Evolutionary conservation across 2,797 vertebrate species (phyloP).

Genomic region (Leucoraja ocellata): DNA sequence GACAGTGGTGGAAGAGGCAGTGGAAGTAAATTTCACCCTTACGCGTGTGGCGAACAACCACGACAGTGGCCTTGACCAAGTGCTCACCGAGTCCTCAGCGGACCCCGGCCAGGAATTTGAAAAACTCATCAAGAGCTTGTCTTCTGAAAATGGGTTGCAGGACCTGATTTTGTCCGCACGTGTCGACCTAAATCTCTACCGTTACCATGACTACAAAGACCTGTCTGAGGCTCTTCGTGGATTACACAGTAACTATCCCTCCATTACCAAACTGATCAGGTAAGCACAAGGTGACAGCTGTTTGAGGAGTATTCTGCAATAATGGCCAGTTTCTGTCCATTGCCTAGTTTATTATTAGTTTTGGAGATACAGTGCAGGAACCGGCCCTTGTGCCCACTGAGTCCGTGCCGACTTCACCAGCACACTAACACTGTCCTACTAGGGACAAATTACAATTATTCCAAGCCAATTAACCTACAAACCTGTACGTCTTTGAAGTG

Average conservation of each 20-base stretch:
- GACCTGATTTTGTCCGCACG: conserved; percentile 64
- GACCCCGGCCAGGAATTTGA: conserved; percentile 69
- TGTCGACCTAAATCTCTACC: conserved; percentile 67
- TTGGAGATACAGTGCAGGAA: no score
- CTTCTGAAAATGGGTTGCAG: conserved; percentile 76
- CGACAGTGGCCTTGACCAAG: conserved; percentile 51
- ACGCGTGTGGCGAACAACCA: conserved; percentile 51
- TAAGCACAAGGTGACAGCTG: conserved; percentile 41
- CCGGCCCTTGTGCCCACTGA: no score
- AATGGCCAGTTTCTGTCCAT: neutral
- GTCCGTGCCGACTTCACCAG: no score
- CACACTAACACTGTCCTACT: no score
- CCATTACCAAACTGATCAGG: conserved; percentile 75
- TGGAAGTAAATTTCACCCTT: conserved; percentile 81
- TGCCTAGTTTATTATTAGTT: no score
- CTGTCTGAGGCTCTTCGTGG: conserved; percentile 70
- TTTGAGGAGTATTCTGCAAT: neutral
- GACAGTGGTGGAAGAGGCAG: conserved; percentile 62
- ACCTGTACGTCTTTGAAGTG: no score
- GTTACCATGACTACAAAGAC: conserved; percentile 77
- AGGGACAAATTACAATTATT: no score
- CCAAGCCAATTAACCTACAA: no score
- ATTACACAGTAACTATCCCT: conserved; percentile 82
- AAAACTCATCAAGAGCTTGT: conserved; percentile 80
- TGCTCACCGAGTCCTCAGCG: conserved; percentile 49